Percentiles rank a stretch among this genome's conserved stretches.
Evolutionary conservation across 1,140 invertebrate genomes (phyloP).

Genomic region (Zaprionus nigranus): DNA sequence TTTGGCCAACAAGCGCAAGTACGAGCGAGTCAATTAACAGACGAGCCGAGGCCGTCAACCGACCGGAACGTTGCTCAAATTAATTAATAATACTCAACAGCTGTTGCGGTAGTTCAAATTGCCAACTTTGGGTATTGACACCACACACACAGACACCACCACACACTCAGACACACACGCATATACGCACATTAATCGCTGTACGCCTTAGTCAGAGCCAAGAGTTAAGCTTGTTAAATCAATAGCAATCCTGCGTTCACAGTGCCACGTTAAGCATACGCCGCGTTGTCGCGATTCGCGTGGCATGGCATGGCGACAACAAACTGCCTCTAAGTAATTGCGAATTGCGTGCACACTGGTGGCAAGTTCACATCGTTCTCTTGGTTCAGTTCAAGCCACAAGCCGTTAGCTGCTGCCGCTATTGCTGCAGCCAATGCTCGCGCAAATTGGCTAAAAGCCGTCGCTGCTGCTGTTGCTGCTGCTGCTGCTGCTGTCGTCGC

Average conservation of each 20-base stretch:
- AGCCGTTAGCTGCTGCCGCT: slow-evolving; percentile 44
- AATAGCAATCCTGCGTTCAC: slow-evolving; percentile 34
- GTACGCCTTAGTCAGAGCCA: background rate
- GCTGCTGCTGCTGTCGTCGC: slow-evolving; percentile 32
- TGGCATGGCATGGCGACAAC: slow-evolving; percentile 31
- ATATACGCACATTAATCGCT: background rate
- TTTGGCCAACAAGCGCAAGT: slow-evolving; percentile 37
- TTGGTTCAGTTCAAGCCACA: slow-evolving; percentile 19
- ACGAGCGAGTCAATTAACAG: slow-evolving; percentile 36
- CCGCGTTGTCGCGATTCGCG: slow-evolving; percentile 28
- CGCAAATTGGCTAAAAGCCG: slow-evolving; percentile 78
- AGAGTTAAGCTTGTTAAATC: slow-evolving; percentile 48
- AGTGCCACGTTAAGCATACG: slow-evolving; percentile 32
- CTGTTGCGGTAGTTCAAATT: slow-evolving; percentile 37
- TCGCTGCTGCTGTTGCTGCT: slow-evolving; percentile 24
- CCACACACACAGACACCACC: slow-evolving; percentile 10
- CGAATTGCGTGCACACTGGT: slow-evolving; percentile 64
- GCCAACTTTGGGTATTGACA: slow-evolving; percentile 17
- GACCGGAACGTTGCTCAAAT: slow-evolving; percentile 13
- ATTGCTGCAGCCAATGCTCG: slow-evolving; percentile 52
- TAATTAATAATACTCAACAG: slow-evolving; percentile 39
- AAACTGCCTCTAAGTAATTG: slow-evolving; percentile 66
- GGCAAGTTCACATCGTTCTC: slow-evolving; percentile 62
- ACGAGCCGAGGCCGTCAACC: slow-evolving; percentile 1
- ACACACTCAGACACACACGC: background rate